These are phyloP conservation scores for Drosophila borborema DNA, from an alignment of 2,888 invertebrate genomes.

Conservation along the genomic window DNA sequence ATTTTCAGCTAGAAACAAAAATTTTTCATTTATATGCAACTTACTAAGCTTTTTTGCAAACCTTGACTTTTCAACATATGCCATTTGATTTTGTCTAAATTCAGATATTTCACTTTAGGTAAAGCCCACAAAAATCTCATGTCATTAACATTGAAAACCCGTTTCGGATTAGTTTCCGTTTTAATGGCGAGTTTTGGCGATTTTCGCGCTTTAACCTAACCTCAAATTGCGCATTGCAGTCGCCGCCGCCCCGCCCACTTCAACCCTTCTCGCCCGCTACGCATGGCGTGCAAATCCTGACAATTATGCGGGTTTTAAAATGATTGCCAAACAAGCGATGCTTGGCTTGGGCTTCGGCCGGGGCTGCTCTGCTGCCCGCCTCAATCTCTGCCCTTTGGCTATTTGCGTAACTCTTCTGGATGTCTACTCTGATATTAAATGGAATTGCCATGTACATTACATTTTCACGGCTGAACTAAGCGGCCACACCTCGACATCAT, in stretches of 20 bases:
- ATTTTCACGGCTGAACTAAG: slow-evolving; percentile 75
- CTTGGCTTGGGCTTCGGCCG: background rate
- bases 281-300: slow-evolving; percentile 77
- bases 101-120: background rate
- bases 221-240: slow-evolving; percentile 33
- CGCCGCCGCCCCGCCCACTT: slow-evolving; percentile 20
- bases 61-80: background rate
- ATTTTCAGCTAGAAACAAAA: too few species aligned
- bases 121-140: background rate
- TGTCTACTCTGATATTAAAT: slow-evolving; percentile 61
- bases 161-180: background rate
- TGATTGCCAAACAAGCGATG: slow-evolving; percentile 55
- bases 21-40: too few species aligned
- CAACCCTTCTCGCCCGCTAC: slow-evolving; percentile 30
- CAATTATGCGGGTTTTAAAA: slow-evolving; percentile 79
- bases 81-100: background rate
- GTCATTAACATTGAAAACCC: background rate
- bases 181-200: slow-evolving; percentile 8
- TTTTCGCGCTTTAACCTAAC: slow-evolving; percentile 36
- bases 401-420: slow-evolving; percentile 72
- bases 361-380: slow-evolving; percentile 18
- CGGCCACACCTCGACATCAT: slow-evolving; percentile 68
- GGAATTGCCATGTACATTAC: slow-evolving; percentile 73
- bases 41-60: too few species aligned
- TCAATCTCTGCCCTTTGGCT: slow-evolving; percentile 58